Evolutionary conservation across 1,140 invertebrate species (phyloP), one percentile per base, ranked within the genome.

Genomic region (Lanistes nyassanus): DNA sequence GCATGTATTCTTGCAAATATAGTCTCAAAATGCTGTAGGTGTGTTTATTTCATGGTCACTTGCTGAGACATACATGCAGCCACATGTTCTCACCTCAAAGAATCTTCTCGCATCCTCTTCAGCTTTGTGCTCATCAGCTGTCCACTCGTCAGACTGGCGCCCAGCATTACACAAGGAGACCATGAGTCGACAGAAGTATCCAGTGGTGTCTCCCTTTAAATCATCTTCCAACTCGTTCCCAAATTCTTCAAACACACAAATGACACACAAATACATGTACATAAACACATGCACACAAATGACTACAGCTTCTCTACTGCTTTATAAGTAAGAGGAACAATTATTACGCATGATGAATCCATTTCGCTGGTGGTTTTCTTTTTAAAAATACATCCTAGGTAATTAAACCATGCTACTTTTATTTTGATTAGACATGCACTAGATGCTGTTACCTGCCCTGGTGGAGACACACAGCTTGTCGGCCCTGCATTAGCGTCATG

Each of bases 101-200:
- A 85, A 79, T 66, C 79, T 79, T 31, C 83, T 74, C 23, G 83
- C 83, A 60, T 85, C 83, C 70, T 80, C 80, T 6, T 16, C 26
- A 23, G 80, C 83, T 39, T 67, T 64, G 16, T 79, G 74, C 0
- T 80, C 72, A 36, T 80, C 79, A n/a, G 36, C 69, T 23, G 53
- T 47, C 29, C 66, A 56, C 23, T 74, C 73, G 23, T 69, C 67
- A 7, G 71, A 37, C 53, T 85, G 78, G 6, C 83, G 70, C 3
- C 68, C 76, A 7, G 68, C 83, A 65, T 66, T 37, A 56, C 73
- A 70, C 29, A 85, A 70, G 13, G 82, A 82, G 19, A 79, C 75
- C 76, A 85, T 55, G 65, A 85, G 55, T 1, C 82, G 77, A 1
- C 78, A 53, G 66, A 85, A 85, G 62, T 83, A 85, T 16, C 82